Evolutionary conservation across 2,888 invertebrate species (phyloP).

Genomic region (Chesias legatella): DNA sequence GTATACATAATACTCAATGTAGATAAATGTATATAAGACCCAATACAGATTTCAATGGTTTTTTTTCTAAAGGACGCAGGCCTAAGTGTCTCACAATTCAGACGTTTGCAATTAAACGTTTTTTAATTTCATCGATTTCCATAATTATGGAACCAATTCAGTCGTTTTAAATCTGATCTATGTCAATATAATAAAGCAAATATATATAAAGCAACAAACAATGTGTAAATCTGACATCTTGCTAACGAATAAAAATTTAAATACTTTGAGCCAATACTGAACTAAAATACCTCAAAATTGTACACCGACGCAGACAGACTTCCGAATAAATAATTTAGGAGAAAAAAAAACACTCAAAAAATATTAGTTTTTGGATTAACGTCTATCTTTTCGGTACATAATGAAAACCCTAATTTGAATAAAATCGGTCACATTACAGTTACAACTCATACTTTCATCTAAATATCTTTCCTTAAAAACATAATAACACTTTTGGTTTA

Average conservation of each 20-base stretch:
- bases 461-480: slow-evolving; percentile 64
- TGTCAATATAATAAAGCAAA: slow-evolving; percentile 23
- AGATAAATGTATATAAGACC: too few relatives aligned
- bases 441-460: slow-evolving; percentile 29
- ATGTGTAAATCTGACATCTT: slow-evolving; percentile 34
- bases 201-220: slow-evolving; percentile 18
- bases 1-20: too few relatives aligned
- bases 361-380: slow-evolving; percentile 24
- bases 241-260: slow-evolving; percentile 30
- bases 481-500: slow-evolving; percentile 78
- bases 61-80: too few relatives aligned
- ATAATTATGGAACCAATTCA: too few relatives aligned
- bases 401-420: slow-evolving; percentile 27
- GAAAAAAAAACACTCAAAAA: slow-evolving; percentile 32
- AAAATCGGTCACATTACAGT: slow-evolving; percentile 29
- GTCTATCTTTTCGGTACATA: slow-evolving; percentile 19
- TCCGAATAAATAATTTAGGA: slow-evolving; percentile 28
- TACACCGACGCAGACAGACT: slow-evolving; percentile 21
- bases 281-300: slow-evolving; percentile 38
- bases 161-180: too few relatives aligned
- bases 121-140: too few relatives aligned
- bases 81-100: too few relatives aligned
- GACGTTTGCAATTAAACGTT: too few relatives aligned
- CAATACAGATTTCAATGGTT: too few relatives aligned
- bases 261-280: slow-evolving; percentile 76